Percentiles rank a stretch among this genome's conserved stretches.
Conservation (phyloP, 2,113 vertebrate genomes). For the Scytalopus superciliaris region DNA sequence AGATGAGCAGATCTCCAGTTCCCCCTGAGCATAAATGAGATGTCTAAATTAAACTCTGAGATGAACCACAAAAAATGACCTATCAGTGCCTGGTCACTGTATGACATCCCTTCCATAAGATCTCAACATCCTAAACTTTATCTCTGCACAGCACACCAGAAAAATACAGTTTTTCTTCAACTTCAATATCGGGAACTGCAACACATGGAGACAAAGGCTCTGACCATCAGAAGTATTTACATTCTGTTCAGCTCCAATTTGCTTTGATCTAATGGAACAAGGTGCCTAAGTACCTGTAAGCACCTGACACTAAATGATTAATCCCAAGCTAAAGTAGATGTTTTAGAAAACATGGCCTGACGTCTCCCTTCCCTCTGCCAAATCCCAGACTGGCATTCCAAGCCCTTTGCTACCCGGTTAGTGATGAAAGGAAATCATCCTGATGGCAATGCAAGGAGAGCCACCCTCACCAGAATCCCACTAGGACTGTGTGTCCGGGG, state of each 20-base stretch:
- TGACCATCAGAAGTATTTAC: not conserved
- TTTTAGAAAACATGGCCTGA: not conserved
- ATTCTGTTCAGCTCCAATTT: slow-evolving; percentile 5
- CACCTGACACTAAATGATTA: not conserved
- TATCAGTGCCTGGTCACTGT: not conserved
- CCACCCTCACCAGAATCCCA: rapidly evolving
- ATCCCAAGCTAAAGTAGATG: not conserved
- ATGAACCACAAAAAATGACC: not conserved
- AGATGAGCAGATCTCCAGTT: not conserved
- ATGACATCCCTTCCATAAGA: not conserved
- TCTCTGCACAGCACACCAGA: not conserved
- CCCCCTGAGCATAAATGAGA: not conserved
- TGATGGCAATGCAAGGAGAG: not conserved
- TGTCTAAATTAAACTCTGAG: not conserved
- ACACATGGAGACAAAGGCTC: not conserved
- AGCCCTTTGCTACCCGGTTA: not conserved
- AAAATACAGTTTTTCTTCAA: not conserved
- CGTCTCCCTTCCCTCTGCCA: not conserved
- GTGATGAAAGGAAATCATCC: not conserved
- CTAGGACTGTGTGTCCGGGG: rapidly evolving
- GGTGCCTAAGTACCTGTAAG: slow-evolving; percentile 3
- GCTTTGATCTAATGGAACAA: slow-evolving; percentile 36
- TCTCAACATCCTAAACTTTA: not conserved
- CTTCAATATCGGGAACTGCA: not conserved
- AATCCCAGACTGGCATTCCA: not conserved